Percentiles rank a stretch among this genome's conserved stretches.
phyloP scores from a whole-genome alignment of 35 echinoderm and acorn worm genomes.

The Heliocidaris tuberculata region DNA sequence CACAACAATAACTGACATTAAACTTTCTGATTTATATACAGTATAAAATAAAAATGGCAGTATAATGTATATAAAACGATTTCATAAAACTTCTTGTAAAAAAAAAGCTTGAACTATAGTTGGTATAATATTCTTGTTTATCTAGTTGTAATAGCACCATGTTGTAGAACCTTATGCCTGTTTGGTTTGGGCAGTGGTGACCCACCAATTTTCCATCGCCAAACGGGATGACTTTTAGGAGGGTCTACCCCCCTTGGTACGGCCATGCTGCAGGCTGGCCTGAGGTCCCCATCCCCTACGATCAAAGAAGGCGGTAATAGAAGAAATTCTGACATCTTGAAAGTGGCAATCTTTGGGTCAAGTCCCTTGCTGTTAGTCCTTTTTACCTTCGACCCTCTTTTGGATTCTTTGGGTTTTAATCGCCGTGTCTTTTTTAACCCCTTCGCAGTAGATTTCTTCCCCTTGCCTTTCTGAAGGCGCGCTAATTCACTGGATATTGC shows the following conservation, averaged over 20 bases:
- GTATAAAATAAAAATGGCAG: neutral
- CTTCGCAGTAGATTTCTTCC: neutral
- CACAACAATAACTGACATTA: too few relatives aligned
- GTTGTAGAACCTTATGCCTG: neutral
- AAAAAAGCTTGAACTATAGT: too few relatives aligned
- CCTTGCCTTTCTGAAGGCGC: slow-evolving; percentile 13
- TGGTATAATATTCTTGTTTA: neutral
- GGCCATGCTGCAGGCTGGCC: slow-evolving; percentile 60
- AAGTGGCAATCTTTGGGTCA: neutral
- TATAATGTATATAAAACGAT: neutral
- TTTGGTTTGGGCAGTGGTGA: slow-evolving; percentile 49
- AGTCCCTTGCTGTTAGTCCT: neutral
- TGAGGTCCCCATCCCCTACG: slow-evolving; percentile 59
- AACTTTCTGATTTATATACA: neutral
- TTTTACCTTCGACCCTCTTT: neutral
- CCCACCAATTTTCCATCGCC: slow-evolving; percentile 68
- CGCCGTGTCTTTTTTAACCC: neutral
- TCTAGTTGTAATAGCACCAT: neutral
- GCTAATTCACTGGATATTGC: slow-evolving; percentile 23
- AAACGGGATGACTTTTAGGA: slow-evolving; percentile 64
- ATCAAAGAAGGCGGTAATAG: slow-evolving; percentile 48
- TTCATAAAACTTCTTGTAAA: too few relatives aligned
- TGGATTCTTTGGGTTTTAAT: neutral
- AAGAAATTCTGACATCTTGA: neutral
- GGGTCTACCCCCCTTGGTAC: slow-evolving; percentile 26